Evolutionary conservation across 2,888 invertebrate species (phyloP).

Genomic region (Orthonychiurus folsomi): DNA sequence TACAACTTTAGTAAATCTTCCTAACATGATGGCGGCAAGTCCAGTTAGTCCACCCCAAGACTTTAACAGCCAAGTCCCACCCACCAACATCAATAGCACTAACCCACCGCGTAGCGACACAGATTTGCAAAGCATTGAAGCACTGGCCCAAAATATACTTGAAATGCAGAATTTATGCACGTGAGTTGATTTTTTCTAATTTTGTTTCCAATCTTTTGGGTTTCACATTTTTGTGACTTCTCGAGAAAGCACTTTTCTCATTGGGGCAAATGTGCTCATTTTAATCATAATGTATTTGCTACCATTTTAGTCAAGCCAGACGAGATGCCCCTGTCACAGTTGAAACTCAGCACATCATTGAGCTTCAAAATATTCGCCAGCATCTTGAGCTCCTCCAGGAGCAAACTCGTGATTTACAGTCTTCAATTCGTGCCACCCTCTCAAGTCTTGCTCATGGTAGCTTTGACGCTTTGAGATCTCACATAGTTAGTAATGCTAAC

Average conservation of each 20-base stretch:
- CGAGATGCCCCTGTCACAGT: conserved; percentile 33
- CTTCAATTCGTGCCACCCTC: conserved; percentile 36
- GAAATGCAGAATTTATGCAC: conserved; percentile 40
- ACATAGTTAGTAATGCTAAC: conserved; percentile 19
- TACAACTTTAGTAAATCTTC: conserved; percentile 1
- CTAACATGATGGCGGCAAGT: background rate
- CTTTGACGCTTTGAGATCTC: conserved; percentile 35
- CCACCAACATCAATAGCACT: conserved; percentile 9
- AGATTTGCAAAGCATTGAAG: conserved; percentile 34
- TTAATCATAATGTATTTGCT: conserved; percentile 2
- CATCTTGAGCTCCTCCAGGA: conserved; percentile 39
- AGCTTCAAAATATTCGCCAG: conserved; percentile 34
- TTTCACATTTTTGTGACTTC: too few species aligned
- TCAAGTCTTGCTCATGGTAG: conserved; percentile 36
- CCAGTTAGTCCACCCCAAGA: conserved; percentile 11
- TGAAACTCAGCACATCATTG: conserved; percentile 37
- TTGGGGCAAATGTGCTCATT: too few species aligned
- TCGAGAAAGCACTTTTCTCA: too few species aligned
- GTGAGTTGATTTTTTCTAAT: conserved; percentile 14
- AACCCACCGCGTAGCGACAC: conserved; percentile 18
- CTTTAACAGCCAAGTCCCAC: conserved; percentile 5
- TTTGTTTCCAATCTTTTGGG: conserved; percentile 3
- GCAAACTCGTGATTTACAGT: conserved; percentile 37
- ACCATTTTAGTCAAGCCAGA: conserved; percentile 34
- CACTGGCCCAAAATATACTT: conserved; percentile 38